phyloP scores from a whole-genome alignment of 2,888 invertebrate species.

The Apamea anceps region DNA sequence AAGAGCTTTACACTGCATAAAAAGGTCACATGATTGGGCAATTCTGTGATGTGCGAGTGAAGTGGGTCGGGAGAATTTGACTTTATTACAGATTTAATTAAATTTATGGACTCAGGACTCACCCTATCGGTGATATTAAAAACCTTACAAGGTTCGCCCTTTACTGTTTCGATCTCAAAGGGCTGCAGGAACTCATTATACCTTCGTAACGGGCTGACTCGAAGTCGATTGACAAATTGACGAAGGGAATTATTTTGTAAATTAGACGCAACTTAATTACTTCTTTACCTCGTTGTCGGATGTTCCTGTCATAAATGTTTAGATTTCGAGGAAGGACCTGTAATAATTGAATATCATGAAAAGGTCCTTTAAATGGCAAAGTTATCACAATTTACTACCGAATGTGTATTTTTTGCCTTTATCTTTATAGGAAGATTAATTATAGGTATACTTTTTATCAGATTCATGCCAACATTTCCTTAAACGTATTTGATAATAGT shows the following conservation, averaged over 20 bases:
- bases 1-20: conserved; percentile 47
- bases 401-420: not conserved
- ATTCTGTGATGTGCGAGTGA: conserved; percentile 39
- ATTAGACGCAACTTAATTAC: conserved; percentile 53
- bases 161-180: conserved; percentile 58
- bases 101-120: conserved; percentile 44
- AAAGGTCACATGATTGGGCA: conserved; percentile 34
- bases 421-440: not conserved
- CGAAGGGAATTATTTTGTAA: conserved; percentile 49
- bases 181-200: conserved; percentile 61
- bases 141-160: conserved; percentile 50
- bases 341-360: conserved; percentile 17
- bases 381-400: not conserved
- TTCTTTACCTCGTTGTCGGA: conserved; percentile 30
- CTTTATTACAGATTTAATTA: conserved; percentile 54
- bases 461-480: not conserved
- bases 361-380: conserved; percentile 12
- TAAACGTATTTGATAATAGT: not conserved
- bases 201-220: conserved; percentile 46
- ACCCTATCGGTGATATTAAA: conserved; percentile 60
- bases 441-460: not conserved
- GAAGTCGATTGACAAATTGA: conserved; percentile 60
- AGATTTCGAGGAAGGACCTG: conserved; percentile 5
- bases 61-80: conserved; percentile 34
- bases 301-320: conserved; percentile 33